Evolutionary conservation across 23 tunicate species (phyloP).

Genomic region (Clavelina lepadiformis): DNA sequence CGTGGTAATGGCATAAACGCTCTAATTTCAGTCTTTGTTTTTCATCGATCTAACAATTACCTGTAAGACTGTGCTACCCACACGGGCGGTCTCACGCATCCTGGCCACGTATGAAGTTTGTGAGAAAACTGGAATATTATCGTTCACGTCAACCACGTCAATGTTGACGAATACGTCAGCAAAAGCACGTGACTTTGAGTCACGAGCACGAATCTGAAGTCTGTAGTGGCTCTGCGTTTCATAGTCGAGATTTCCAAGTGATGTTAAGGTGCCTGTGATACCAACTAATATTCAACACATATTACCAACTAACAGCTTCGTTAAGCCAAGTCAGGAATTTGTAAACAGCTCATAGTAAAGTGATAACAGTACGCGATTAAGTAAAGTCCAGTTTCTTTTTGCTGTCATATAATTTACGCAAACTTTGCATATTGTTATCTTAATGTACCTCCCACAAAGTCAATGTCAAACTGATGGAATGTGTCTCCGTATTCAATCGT

Average conservation of each 20-base stretch:
- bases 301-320: neutral
- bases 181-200: slow-evolving; percentile 19
- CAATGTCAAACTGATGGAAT: slow-evolving; percentile 40
- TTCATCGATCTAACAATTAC: neutral
- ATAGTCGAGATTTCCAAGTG: slow-evolving; percentile 40
- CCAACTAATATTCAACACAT: neutral
- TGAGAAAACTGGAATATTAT: slow-evolving; percentile 40
- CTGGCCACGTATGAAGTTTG: slow-evolving; percentile 1
- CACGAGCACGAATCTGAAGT: slow-evolving; percentile 34
- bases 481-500: slow-evolving; percentile 47
- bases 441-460: slow-evolving; percentile 24
- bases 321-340: too few relatives aligned
- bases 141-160: slow-evolving; percentile 39
- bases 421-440: too few relatives aligned
- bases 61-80: slow-evolving; percentile 31
- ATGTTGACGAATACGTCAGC: slow-evolving; percentile 50
- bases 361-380: too few relatives aligned
- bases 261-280: slow-evolving; percentile 34
- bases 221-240: slow-evolving; percentile 18
- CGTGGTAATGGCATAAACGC: too few relatives aligned
- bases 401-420: too few relatives aligned
- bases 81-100: slow-evolving; percentile 17
- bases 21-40: neutral
- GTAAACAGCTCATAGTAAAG: too few relatives aligned
- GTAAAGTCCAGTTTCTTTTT: too few relatives aligned